Evolutionary conservation across 1,140 invertebrate genomes (phyloP).

Genomic region (Cardiocondyla obscurior): DNA sequence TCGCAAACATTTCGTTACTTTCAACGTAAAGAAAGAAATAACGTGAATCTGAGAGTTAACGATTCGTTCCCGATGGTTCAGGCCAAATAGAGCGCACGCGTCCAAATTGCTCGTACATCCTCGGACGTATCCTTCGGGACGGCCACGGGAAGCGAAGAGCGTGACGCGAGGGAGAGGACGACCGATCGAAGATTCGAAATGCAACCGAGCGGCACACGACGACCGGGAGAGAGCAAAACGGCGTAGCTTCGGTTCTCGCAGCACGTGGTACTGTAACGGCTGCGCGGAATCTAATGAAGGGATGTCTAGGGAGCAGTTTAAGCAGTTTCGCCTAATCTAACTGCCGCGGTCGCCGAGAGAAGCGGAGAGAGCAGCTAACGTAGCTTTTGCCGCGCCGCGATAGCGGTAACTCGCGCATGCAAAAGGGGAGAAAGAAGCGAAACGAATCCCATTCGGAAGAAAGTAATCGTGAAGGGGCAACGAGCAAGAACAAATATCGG

Average conservation of each 20-base stretch:
- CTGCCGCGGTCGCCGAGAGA: constrained; percentile 41
- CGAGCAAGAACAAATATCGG: constrained; percentile 28
- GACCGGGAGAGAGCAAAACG: constrained; percentile 27
- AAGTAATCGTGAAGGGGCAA: constrained; percentile 35
- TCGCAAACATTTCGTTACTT: background rate
- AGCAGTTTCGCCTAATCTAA: constrained; percentile 58
- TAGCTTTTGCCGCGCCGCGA: constrained; percentile 25
- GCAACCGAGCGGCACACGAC: constrained; percentile 51
- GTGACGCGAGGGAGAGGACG: constrained; percentile 39
- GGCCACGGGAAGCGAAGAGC: constrained; percentile 25
- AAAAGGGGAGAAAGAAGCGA: constrained; percentile 30
- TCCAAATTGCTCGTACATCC: constrained; percentile 50
- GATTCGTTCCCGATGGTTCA: constrained; percentile 29
- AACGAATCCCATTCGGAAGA: constrained; percentile 46
- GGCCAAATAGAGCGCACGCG: constrained; percentile 51
- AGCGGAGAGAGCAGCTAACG: background rate
- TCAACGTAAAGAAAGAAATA: constrained; percentile 5
- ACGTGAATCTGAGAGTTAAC: constrained; percentile 33
- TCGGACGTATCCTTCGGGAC: constrained; percentile 46
- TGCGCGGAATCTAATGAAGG: constrained; percentile 53
- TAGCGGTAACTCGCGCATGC: constrained; percentile 53
- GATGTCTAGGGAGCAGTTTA: constrained; percentile 55
- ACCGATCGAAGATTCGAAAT: constrained; percentile 52
- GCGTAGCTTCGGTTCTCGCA: constrained; percentile 37
- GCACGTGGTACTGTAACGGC: constrained; percentile 46